These are phyloP conservation scores for Alosa sapidissima DNA, from an alignment of 2,797 vertebrate species.

Conservation along the genomic window DNA sequence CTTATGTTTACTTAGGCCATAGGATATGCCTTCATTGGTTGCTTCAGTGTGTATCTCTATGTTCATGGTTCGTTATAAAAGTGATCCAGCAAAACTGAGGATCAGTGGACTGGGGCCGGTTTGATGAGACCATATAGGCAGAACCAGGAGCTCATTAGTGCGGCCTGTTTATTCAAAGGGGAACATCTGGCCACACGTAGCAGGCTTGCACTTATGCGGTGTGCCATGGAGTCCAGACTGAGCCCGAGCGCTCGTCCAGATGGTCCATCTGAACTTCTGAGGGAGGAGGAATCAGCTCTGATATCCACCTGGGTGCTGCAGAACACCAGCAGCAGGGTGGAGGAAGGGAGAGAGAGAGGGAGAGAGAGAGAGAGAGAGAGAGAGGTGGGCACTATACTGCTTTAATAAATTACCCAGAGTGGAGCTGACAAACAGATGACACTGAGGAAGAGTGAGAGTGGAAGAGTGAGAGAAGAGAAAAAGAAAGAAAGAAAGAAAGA, in stretches of 20 bases:
- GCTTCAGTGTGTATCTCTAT: background rate
- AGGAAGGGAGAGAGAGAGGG: background rate
- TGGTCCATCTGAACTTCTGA: slow-evolving; percentile 17
- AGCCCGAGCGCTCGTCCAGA: background rate
- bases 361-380: background rate
- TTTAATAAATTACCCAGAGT: slow-evolving; percentile 7
- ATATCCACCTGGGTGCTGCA: background rate
- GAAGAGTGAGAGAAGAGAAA: background rate
- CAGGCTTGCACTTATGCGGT: background rate
- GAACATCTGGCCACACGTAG: slow-evolving; percentile 7
- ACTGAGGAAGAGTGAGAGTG: background rate
- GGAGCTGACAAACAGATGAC: background rate
- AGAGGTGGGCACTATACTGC: background rate
- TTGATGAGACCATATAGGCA: background rate
- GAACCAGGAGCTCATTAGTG: background rate
- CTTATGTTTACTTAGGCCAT: background rate
- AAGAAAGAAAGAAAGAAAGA: background rate
- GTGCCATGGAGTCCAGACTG: background rate
- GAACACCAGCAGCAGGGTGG: background rate
- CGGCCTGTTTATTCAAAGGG: background rate
- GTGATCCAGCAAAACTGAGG: background rate
- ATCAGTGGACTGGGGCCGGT: background rate
- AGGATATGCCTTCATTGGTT: background rate
- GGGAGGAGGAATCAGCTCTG: background rate
- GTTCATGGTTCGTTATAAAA: background rate